Evolutionary conservation across 2,888 invertebrate genomes (phyloP).

Genomic region (Azorinus chamasolen): DNA sequence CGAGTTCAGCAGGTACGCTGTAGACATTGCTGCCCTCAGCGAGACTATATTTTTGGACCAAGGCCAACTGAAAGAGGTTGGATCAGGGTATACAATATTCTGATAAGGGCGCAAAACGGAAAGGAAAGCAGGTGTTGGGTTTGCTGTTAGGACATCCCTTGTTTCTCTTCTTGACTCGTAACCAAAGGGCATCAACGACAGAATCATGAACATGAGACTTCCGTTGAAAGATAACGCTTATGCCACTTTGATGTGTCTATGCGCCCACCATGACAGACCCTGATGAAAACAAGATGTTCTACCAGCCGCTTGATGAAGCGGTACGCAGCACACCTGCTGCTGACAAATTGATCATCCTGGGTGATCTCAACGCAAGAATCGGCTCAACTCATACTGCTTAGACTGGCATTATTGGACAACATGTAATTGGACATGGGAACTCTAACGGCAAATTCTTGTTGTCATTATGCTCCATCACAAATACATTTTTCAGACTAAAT

Average conservation of each 20-base stretch:
- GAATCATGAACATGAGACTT: neutral
- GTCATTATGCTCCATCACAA: neutral
- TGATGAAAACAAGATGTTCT: neutral
- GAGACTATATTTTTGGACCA: too few relatives aligned
- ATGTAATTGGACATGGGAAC: too few relatives aligned
- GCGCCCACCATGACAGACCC: neutral
- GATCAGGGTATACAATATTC: neutral
- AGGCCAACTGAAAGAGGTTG: neutral
- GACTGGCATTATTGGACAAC: neutral
- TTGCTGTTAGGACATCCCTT: neutral
- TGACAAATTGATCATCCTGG: neutral
- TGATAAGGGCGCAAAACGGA: neutral
- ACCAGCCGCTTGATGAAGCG: neutral
- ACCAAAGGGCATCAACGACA: constrained; percentile 3
- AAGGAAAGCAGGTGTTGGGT: neutral
- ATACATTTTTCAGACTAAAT: neutral
- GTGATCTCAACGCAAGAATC: neutral
- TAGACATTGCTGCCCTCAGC: neutral
- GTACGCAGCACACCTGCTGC: neutral
- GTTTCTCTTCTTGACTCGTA: neutral
- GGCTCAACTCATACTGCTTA: neutral
- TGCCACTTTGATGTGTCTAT: neutral
- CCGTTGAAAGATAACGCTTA: neutral
- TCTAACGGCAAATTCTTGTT: neutral
- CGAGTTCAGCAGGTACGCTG: neutral